A percentile compares a stretch with the other conserved stretches of the same genome.
These are phyloP conservation scores for Trachythela sp. DNA, from an alignment of 64 coral and sea anemone species.

Conservation along the genomic window DNA sequence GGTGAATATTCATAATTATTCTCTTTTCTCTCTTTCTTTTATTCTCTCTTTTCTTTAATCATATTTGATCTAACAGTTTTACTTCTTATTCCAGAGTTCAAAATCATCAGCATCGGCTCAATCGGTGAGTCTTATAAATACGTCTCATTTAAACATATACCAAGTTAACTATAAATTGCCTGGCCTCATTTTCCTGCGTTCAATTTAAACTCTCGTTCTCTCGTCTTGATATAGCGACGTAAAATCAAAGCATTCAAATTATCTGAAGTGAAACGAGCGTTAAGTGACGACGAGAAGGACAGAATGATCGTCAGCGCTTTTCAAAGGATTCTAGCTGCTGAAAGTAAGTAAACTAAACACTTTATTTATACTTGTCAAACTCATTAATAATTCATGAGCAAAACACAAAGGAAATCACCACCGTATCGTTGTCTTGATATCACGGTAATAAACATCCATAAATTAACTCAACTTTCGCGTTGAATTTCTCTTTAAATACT, in stretches of 20 bases:
- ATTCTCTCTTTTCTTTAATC: not conserved
- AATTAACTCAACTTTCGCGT: too few relatives aligned
- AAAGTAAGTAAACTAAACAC: slow-evolving; percentile 41
- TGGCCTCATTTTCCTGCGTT: too few relatives aligned
- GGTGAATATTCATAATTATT: not conserved
- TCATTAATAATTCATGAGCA: too few relatives aligned
- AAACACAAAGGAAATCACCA: too few relatives aligned
- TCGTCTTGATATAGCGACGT: slow-evolving; percentile 56
- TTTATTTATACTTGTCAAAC: not conserved
- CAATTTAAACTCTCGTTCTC: not conserved
- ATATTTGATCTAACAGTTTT: not conserved
- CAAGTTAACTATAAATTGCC: too few relatives aligned
- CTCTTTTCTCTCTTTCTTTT: not conserved
- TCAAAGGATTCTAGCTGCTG: slow-evolving; percentile 66
- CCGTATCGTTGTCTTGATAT: too few relatives aligned
- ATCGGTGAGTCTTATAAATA: not conserved
- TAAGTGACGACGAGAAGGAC: slow-evolving; percentile 55
- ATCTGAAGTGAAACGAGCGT: slow-evolving; percentile 67
- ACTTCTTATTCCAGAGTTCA: not conserved
- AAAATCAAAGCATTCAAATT: slow-evolving; percentile 96
- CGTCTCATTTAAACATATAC: too few relatives aligned
- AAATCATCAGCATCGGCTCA: not conserved
- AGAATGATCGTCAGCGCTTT: slow-evolving; percentile 61
- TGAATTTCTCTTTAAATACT: too few relatives aligned
- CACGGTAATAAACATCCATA: too few relatives aligned